Percentiles rank a stretch among this genome's conserved stretches.
These are phyloP conservation scores for Montifringilla adamsi DNA, from an alignment of 2,113 vertebrate genomes.

Conservation along the genomic window DNA sequence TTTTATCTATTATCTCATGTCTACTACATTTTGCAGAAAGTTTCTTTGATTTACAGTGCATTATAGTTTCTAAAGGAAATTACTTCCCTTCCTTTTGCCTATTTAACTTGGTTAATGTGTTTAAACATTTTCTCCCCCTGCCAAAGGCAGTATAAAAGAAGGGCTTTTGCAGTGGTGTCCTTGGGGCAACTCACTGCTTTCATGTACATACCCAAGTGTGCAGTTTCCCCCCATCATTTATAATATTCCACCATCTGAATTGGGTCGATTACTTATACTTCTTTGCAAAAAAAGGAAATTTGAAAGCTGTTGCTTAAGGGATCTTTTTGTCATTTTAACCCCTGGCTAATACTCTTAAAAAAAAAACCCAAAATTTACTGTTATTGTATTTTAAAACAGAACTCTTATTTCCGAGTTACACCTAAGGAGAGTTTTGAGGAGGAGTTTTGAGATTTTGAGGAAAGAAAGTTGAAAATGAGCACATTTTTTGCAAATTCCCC, in stretches of 20 bases:
- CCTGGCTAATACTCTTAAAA: neutral
- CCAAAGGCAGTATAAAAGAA: neutral
- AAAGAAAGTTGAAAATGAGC: neutral
- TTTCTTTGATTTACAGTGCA: slow-evolving; percentile 11
- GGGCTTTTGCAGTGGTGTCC: neutral
- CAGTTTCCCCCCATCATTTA: neutral
- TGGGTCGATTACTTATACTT: neutral
- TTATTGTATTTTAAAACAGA: neutral
- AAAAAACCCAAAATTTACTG: neutral
- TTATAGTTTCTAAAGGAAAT: neutral
- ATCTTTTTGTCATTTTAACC: neutral
- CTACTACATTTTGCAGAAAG: neutral
- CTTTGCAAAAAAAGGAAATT: neutral
- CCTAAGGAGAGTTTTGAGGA: neutral
- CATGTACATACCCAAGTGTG: neutral
- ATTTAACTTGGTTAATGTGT: neutral
- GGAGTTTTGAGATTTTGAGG: neutral
- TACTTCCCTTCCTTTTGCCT: neutral
- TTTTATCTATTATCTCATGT: neutral
- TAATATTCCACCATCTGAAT: neutral
- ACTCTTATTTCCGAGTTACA: neutral
- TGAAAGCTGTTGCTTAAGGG: neutral
- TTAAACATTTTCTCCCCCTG: neutral
- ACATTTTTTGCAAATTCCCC: neutral
- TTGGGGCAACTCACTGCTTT: neutral